phyloP scores from a whole-genome alignment of 2,888 invertebrate genomes.

The Oxytorus armatus region DNA sequence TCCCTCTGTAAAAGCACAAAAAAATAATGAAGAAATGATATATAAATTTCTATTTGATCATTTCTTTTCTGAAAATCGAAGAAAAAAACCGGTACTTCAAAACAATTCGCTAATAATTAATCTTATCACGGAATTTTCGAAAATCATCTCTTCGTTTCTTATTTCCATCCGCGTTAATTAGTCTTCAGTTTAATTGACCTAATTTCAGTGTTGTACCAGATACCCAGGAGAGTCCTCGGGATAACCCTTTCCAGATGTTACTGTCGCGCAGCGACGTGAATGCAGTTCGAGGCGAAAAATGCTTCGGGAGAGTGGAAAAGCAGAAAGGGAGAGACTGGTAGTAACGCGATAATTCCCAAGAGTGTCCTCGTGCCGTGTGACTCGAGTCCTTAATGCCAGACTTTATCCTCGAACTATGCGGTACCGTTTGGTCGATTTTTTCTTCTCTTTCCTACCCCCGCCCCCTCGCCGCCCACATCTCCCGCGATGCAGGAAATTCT shows the following conservation, averaged over 20 bases:
- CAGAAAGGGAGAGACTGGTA: conserved; percentile 1
- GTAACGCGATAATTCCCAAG: conserved; percentile 30
- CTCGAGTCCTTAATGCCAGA: conserved; percentile 43
- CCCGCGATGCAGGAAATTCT: no score
- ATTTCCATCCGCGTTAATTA: conserved; percentile 4
- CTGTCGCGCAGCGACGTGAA: conserved; percentile 2
- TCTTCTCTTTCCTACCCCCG: conserved; percentile 18
- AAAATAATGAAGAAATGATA: no score
- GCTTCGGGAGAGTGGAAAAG: conserved; percentile 19
- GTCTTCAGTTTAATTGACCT: conserved; percentile 36
- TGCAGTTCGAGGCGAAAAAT: conserved; percentile 44
- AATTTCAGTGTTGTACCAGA: conserved; percentile 18
- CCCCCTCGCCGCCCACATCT: no score
- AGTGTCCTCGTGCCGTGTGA: conserved; percentile 46
- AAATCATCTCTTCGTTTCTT: background rate
- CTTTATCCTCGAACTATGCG: conserved; percentile 39
- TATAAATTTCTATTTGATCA: no score
- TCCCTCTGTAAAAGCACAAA: no score
- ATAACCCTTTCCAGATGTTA: background rate
- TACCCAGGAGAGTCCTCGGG: conserved; percentile 13
- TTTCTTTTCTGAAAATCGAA: no score
- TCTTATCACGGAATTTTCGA: background rate
- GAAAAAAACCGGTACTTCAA: background rate
- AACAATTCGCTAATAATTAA: background rate
- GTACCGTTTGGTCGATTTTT: background rate